These are phyloP conservation scores for Spodoptera exigua DNA, from an alignment of 2,888 invertebrate genomes.

Conservation along the genomic window DNA sequence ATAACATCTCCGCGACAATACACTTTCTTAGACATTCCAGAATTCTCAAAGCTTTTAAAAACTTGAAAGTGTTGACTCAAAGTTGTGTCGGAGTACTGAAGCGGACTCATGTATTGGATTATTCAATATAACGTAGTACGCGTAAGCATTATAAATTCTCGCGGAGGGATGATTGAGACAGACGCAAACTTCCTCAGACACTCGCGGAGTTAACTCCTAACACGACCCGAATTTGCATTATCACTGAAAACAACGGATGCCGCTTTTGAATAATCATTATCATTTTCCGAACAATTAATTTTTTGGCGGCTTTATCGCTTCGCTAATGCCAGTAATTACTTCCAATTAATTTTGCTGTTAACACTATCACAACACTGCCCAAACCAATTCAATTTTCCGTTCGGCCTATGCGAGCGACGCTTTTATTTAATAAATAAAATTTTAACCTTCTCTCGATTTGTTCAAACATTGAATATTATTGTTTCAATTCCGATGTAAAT, in stretches of 20 bases:
- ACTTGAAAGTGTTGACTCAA: constrained; percentile 47
- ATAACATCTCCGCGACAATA: constrained; percentile 30
- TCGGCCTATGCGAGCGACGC: constrained; percentile 8
- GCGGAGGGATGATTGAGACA: constrained; percentile 60
- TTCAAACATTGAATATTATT: constrained; percentile 32
- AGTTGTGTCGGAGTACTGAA: constrained; percentile 30
- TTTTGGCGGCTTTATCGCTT: constrained; percentile 38
- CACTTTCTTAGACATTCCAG: constrained; percentile 28
- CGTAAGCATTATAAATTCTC: constrained; percentile 68
- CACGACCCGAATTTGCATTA: constrained; percentile 58
- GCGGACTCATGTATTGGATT: constrained; percentile 59
- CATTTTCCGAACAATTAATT: constrained; percentile 51
- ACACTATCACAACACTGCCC: constrained; percentile 51
- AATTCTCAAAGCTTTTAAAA: constrained; percentile 47
- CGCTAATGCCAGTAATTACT: constrained; percentile 39
- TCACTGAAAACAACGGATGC: constrained; percentile 55
- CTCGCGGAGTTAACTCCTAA: constrained; percentile 53
- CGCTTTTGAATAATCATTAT: constrained; percentile 50
- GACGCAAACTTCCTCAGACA: constrained; percentile 55
- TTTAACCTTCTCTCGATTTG: constrained; percentile 17
- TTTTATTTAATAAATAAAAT: constrained; percentile 36
- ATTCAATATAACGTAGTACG: constrained; percentile 66
- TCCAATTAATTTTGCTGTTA: constrained; percentile 39
- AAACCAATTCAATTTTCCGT: constrained; percentile 32
- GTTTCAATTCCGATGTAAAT: constrained; percentile 43